Conservation (phyloP, 2,797 vertebrate genomes). For the Bryconaethiops microstoma region DNA sequence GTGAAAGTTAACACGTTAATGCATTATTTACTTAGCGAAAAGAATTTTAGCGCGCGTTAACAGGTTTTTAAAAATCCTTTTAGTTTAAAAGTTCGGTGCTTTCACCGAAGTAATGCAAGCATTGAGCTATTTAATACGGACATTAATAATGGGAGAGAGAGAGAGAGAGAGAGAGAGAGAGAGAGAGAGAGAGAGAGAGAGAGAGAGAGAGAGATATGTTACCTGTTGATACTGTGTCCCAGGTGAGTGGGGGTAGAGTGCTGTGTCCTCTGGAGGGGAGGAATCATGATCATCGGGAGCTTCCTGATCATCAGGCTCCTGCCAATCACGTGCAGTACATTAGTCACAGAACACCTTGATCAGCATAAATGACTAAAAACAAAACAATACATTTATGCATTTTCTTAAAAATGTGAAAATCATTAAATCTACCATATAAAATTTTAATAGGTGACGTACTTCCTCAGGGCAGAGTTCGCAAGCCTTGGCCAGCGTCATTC, state of each 20-base stretch:
- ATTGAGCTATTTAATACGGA: too few relatives aligned
- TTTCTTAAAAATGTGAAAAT: background rate
- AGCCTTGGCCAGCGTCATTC: slow-evolving; percentile 98
- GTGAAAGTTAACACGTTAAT: too few relatives aligned
- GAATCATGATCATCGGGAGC: slow-evolving; percentile 96
- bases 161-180: too few relatives aligned
- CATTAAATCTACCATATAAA: background rate
- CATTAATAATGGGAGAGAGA: too few relatives aligned
- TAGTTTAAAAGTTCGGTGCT: too few relatives aligned
- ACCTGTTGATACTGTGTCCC: slow-evolving; percentile 97
- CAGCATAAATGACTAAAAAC: background rate
- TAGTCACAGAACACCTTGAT: background rate
- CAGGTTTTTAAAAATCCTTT: too few relatives aligned
- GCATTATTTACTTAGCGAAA: too few relatives aligned
- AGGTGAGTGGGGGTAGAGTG: slow-evolving; percentile 94
- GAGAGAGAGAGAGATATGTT: too few relatives aligned
- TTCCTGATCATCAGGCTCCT: slow-evolving; percentile 98
- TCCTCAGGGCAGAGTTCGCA: slow-evolving; percentile 99
- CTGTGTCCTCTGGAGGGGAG: slow-evolving; percentile 95
- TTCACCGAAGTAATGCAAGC: too few relatives aligned
- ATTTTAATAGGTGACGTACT: slow-evolving; percentile 51
- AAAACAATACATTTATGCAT: background rate
- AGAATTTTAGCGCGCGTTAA: too few relatives aligned
- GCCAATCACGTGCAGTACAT: slow-evolving; percentile 33
- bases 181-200: too few relatives aligned